A percentile compares a stretch with the other conserved stretches of the same genome.
Evolutionary conservation across 2,888 invertebrate species (phyloP).

Genomic region (Taphrorychus bicolor): DNA sequence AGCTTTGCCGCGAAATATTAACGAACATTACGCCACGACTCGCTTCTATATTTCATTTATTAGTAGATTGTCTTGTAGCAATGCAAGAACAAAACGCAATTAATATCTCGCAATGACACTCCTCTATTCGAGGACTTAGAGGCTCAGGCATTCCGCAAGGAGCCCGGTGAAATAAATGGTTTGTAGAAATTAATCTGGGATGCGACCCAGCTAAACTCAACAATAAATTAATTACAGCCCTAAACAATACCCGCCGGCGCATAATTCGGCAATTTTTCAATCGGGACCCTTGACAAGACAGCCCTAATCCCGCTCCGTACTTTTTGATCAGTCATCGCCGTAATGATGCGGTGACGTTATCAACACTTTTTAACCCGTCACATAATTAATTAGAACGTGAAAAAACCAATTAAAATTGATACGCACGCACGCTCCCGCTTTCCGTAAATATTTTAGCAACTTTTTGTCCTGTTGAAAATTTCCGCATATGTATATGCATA

Average conservation of each 20-base stretch:
- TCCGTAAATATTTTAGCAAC: not conserved
- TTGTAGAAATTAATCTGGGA: constrained; percentile 2
- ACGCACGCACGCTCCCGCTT: constrained; percentile 24
- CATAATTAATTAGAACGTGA: constrained; percentile 30
- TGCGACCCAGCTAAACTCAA: not conserved
- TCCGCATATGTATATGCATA: not conserved
- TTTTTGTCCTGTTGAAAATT: constrained; percentile 10
- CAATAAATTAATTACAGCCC: constrained; percentile 25
- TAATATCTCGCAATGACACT: not conserved
- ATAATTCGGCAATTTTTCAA: constrained; percentile 34
- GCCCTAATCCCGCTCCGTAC: constrained; percentile 17
- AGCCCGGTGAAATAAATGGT: not conserved
- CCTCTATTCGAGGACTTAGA: not conserved
- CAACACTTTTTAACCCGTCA: constrained; percentile 31
- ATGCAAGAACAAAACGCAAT: not conserved
- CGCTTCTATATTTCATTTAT: too few species aligned
- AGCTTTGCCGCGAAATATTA: not conserved
- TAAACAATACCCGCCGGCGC: constrained; percentile 19
- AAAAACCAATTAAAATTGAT: constrained; percentile 36
- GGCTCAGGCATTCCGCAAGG: not conserved
- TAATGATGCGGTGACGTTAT: constrained; percentile 26
- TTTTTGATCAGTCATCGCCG: constrained; percentile 30
- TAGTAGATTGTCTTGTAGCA: not conserved
- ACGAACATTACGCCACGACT: not conserved
- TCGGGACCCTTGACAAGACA: constrained; percentile 34